These are phyloP conservation scores for Mandrillus leucophaeus DNA, from an alignment of 2,113 vertebrate species.

Conservation along the genomic window DNA sequence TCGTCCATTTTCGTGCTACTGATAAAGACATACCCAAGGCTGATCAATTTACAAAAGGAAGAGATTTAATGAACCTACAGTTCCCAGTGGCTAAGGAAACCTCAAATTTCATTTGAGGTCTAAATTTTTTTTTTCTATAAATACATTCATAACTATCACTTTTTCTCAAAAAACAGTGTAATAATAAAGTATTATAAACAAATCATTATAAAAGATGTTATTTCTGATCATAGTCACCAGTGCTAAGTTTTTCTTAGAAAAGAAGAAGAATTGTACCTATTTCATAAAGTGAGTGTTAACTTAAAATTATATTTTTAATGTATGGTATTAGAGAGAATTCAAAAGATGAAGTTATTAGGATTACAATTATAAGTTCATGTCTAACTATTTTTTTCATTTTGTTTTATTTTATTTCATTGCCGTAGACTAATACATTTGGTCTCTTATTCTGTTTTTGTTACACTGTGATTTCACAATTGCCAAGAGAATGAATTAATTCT, in stretches of 20 bases:
- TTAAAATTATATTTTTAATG: neutral
- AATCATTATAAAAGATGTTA: neutral
- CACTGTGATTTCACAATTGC: constrained; percentile 23
- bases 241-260: neutral
- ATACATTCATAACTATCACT: neutral
- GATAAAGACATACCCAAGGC: too few relatives aligned
- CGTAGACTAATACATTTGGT: neutral
- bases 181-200: neutral
- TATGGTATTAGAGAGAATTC: neutral
- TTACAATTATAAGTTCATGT: constrained; percentile 25
- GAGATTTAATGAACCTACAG: too few relatives aligned
- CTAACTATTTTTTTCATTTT: constrained; percentile 27
- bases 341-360: neutral
- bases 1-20: too few relatives aligned
- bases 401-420: constrained; percentile 38
- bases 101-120: neutral
- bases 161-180: neutral
- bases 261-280: neutral
- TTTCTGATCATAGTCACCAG: neutral
- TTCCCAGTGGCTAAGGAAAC: too few relatives aligned
- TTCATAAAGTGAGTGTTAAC: neutral
- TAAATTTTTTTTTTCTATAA: neutral
- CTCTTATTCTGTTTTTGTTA: constrained; percentile 30
- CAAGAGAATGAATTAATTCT: constrained; percentile 53
- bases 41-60: too few relatives aligned